phyloP scores from a whole-genome alignment of 2,797 vertebrate species.

The Anabas testudineus region DNA sequence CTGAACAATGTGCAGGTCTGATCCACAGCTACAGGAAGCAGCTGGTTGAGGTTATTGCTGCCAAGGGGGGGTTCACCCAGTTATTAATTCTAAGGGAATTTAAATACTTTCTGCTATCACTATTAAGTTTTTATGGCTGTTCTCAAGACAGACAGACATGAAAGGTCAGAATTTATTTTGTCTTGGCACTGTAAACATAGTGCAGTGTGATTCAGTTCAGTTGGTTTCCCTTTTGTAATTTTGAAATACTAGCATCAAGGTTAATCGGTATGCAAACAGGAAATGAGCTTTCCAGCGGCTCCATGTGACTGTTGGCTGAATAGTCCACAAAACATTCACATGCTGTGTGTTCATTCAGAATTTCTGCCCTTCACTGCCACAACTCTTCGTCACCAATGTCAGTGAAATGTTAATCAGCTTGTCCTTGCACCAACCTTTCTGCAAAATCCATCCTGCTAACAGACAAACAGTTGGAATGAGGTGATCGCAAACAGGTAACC shows the following conservation, averaged over 20 bases:
- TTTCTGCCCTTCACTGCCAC: constrained; percentile 7
- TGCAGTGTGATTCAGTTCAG: no score
- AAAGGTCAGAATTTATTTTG: no score
- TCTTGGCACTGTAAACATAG: no score
- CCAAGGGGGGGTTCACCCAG: no score
- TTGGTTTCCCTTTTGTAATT: background rate
- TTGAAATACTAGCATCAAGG: background rate
- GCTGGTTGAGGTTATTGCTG: no score
- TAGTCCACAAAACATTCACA: background rate
- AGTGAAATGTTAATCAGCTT: constrained; percentile 44
- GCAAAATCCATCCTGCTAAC: constrained; percentile 17
- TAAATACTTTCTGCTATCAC: no score
- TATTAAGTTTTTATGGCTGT: no score
- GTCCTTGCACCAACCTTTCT: constrained; percentile 29
- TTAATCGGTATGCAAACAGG: background rate
- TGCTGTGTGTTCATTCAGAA: constrained; percentile 8
- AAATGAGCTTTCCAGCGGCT: constrained; percentile 1
- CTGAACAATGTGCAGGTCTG: no score
- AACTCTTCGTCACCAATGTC: constrained; percentile 15
- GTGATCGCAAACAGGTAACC: background rate
- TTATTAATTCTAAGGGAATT: no score
- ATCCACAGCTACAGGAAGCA: no score
- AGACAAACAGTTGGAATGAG: constrained; percentile 2
- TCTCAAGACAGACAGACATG: no score
- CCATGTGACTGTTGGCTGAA: background rate